Conservation (phyloP, 2,797 vertebrate genomes). For the Siniperca obscura region DNA sequence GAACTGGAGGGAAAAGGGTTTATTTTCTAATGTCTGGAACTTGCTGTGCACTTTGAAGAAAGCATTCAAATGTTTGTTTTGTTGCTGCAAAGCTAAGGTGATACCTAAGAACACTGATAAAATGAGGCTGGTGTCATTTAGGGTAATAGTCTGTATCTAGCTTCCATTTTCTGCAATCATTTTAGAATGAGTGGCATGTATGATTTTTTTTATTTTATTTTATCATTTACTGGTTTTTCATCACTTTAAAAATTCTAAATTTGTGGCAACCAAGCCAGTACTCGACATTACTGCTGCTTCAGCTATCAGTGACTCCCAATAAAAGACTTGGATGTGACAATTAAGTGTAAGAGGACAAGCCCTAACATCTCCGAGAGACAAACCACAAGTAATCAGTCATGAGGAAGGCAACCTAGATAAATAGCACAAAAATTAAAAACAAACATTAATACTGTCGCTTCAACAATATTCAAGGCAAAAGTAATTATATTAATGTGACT, state of each 20-base stretch:
- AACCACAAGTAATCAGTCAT: not conserved
- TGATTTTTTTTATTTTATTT: too few species aligned
- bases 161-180: not conserved
- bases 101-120: conserved; percentile 2
- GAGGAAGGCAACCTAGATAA: not conserved
- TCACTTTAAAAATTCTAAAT: not conserved
- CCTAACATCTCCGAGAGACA: not conserved
- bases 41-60: conserved; percentile 11
- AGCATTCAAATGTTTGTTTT: conserved; percentile 33
- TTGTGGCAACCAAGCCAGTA: not conserved
- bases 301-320: not conserved
- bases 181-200: not conserved
- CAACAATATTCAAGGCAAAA: conserved; percentile 5
- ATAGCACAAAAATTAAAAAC: conserved; percentile 25
- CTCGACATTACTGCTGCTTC: not conserved
- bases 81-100: not conserved
- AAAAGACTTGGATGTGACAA: not conserved
- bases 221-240: not conserved
- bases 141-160: not conserved
- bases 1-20: conserved; percentile 13
- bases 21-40: conserved; percentile 30
- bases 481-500: conserved; percentile 16
- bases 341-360: not conserved
- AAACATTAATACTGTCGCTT: conserved; percentile 10
- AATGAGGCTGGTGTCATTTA: not conserved